Evolutionary conservation across 1,140 invertebrate species (phyloP), one percentile per base, ranked within the genome.

Genomic region (Cotesia glomerata): DNA sequence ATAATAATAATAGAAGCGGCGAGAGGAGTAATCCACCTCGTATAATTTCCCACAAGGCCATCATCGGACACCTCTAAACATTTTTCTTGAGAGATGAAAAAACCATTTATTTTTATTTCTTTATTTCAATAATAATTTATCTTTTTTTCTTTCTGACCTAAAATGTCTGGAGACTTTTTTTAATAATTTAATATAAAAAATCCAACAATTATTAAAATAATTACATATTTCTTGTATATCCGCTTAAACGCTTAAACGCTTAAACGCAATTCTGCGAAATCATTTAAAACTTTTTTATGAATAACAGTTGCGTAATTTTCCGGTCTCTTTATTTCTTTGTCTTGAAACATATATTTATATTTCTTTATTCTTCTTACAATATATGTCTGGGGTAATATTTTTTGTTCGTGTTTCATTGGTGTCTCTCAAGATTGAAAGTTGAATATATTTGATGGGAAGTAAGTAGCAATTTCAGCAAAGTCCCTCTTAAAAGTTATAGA

Each of bases 31-130:
- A 54, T 54, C 52, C 52, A n/a, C 9, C n/a, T 52, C 45, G 65
- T 52, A 36, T 67, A 67, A 67, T 67, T 67, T 67, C 65, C 65
- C 65, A 54, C 52, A 67, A 67, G 65, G 32, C 65, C 65, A 56
- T 45, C 39, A 45, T 26, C 16, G 14, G 49, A 64, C 62, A 45
- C 34, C 62, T 64, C 62, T 13, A 35, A 34, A 64, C 32, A 64
- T 35, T 34, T 64, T 64, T 64, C 8, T 14, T 9, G 8, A 39
- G 59, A 9, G n/a, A 54, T 14, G 16, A 14, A 16, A 54, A n/a
- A 64, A 64, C 32, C 11, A 39, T 45, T 16, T 35, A 34, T 62
- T 56, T 26, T 61, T 61, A 26, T 61, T 36, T 63, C 61, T 61
- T 7, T n/a, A 14, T 63, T 13, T n/a, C 61, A 5, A 26, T 26